phyloP scores from a whole-genome alignment of 1,140 invertebrate genomes.

The Pogonomyrmex californicus region DNA sequence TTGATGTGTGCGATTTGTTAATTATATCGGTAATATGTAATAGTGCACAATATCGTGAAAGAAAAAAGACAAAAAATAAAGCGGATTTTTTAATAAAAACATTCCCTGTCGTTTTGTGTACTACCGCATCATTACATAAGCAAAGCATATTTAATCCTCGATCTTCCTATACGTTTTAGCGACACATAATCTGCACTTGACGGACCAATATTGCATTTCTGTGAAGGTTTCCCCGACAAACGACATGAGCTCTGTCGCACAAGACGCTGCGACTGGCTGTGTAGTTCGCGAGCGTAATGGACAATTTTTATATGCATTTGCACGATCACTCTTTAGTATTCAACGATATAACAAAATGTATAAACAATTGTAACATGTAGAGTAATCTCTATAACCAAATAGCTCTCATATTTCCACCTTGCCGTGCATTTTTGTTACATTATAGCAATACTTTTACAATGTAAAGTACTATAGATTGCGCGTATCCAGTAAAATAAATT shows the following conservation, averaged over 20 bases:
- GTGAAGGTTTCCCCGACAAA: not conserved
- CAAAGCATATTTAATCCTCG: conserved; percentile 34
- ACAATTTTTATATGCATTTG: conserved; percentile 58
- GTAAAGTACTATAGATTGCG: not conserved
- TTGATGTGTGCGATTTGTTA: conserved; percentile 67
- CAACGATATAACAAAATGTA: not conserved
- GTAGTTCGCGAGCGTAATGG: conserved; percentile 25
- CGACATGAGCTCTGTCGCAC: conserved; percentile 65
- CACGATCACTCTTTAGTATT: conserved; percentile 4
- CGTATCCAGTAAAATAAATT: not conserved
- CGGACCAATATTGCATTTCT: conserved; percentile 23
- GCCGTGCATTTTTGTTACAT: conserved; percentile 9
- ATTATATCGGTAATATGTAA: conserved; percentile 75
- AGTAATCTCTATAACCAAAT: conserved; percentile 17
- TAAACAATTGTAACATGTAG: not conserved
- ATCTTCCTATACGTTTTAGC: conserved; percentile 32
- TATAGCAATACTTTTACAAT: conserved; percentile 37
- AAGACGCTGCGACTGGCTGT: conserved; percentile 35
- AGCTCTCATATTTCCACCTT: not conserved
- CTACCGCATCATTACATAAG: conserved; percentile 24
- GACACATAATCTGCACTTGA: not conserved
- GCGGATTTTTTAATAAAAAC: conserved; percentile 76
- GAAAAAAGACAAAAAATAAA: conserved; percentile 77
- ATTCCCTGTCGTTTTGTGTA: conserved; percentile 38
- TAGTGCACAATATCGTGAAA: conserved; percentile 75